Percentiles rank a stretch among this genome's conserved stretches.
Conservation (phyloP, 2,113 vertebrate genomes). For the Coreoperca whiteheadi region DNA sequence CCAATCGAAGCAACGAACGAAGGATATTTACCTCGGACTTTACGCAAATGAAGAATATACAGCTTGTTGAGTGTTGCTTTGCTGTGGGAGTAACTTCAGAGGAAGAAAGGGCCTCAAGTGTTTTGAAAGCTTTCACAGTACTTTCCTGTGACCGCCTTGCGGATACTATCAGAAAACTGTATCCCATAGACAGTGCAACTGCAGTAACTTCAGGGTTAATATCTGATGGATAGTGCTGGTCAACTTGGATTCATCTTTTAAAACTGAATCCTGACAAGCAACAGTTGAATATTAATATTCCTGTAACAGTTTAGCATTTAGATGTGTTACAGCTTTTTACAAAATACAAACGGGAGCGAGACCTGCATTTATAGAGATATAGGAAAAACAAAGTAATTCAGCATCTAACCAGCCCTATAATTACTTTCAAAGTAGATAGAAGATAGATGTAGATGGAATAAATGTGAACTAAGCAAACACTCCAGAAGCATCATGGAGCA, state of each 20-base stretch:
- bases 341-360: neutral
- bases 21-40: constrained; percentile 4
- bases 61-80: constrained; percentile 17
- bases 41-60: constrained; percentile 2
- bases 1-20: neutral
- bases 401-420: neutral
- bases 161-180: constrained; percentile 3
- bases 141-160: constrained; percentile 3
- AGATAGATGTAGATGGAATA: neutral
- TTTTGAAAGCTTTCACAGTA: constrained; percentile 14
- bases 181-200: neutral
- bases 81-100: constrained; percentile 15
- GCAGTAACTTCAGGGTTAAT: constrained; percentile 1
- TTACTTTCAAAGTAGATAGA: constrained; percentile 12
- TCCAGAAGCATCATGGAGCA: neutral
- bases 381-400: constrained; percentile 2
- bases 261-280: neutral
- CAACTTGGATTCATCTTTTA: constrained; percentile 8
- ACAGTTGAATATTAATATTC: neutral
- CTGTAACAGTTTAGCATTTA: neutral
- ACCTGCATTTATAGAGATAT: neutral
- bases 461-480: neutral
- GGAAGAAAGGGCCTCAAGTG: neutral
- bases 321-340: neutral
- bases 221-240: constrained; percentile 20